These are phyloP conservation scores for Recurvirostra avosetta DNA, from an alignment of 2,113 vertebrate genomes.

Conservation along the genomic window DNA sequence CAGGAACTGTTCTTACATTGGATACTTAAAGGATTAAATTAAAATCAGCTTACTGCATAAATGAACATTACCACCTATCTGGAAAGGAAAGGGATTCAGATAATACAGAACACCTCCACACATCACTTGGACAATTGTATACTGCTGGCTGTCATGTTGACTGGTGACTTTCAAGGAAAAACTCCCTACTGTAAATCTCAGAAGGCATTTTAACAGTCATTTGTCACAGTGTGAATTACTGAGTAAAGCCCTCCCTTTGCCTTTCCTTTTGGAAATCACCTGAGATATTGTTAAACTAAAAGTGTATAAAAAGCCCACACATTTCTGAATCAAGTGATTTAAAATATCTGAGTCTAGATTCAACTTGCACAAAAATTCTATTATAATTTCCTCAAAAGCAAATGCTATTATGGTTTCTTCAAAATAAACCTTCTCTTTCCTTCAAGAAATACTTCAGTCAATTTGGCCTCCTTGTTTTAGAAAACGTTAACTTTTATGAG, in stretches of 20 bases:
- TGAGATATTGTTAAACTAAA: constrained; percentile 45
- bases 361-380: background rate
- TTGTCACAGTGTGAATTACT: constrained; percentile 53
- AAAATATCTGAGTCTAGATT: constrained; percentile 27
- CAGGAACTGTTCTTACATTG: background rate
- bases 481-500: background rate
- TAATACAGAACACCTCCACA: constrained; percentile 35
- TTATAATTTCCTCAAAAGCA: constrained; percentile 7
- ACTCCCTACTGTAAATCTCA: constrained; percentile 38
- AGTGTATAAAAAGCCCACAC: constrained; percentile 7
- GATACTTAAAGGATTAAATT: constrained; percentile 12
- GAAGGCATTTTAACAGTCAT: constrained; percentile 55
- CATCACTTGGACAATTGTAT: constrained; percentile 27
- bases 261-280: constrained; percentile 39
- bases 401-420: background rate
- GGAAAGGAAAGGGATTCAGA: background rate
- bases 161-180: constrained; percentile 43
- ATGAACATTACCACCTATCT: background rate
- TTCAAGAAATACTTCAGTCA: background rate
- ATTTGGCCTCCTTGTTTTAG: background rate
- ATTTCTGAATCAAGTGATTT: constrained; percentile 49
- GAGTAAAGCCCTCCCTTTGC: constrained; percentile 35
- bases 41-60: background rate
- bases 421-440: background rate
- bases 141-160: constrained; percentile 32